phyloP scores from a whole-genome alignment of 2,888 invertebrate genomes.

The Allophyes oxyacanthae region DNA sequence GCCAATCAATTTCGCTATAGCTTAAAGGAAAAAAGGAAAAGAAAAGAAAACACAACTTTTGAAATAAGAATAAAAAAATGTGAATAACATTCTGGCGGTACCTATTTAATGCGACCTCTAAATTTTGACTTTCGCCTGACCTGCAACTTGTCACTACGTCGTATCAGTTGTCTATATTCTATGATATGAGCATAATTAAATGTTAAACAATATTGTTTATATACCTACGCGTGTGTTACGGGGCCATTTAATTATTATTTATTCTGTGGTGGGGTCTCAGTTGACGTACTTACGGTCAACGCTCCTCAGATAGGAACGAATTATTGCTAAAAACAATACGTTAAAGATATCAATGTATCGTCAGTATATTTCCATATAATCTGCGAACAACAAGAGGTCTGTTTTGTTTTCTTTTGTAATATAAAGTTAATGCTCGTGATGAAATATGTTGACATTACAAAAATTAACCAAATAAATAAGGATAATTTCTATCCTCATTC shows the following conservation, averaged over 20 bases:
- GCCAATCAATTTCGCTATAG: no score
- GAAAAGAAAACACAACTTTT: no score
- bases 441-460: no score
- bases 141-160: conserved; percentile 5
- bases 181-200: conserved; percentile 58
- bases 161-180: conserved; percentile 30
- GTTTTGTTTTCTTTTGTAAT: no score
- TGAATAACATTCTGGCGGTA: neutral
- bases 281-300: conserved; percentile 44
- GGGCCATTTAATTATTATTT: no score
- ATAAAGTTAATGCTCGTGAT: no score
- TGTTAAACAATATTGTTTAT: conserved; percentile 56
- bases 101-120: conserved; percentile 19
- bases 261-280: conserved; percentile 58
- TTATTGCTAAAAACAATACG: conserved; percentile 25
- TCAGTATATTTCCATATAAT: conserved; percentile 18
- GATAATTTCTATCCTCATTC: no score
- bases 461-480: no score
- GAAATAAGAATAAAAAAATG: neutral
- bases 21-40: no score
- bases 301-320: conserved; percentile 32
- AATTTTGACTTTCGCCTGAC: conserved; percentile 36
- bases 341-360: conserved; percentile 16
- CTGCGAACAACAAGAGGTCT: neutral
- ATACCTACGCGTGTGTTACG: no score